Base-by-base conservation (phyloP, 2,797 vertebrate genomes). In the Tadarida brasiliensis region DNA sequence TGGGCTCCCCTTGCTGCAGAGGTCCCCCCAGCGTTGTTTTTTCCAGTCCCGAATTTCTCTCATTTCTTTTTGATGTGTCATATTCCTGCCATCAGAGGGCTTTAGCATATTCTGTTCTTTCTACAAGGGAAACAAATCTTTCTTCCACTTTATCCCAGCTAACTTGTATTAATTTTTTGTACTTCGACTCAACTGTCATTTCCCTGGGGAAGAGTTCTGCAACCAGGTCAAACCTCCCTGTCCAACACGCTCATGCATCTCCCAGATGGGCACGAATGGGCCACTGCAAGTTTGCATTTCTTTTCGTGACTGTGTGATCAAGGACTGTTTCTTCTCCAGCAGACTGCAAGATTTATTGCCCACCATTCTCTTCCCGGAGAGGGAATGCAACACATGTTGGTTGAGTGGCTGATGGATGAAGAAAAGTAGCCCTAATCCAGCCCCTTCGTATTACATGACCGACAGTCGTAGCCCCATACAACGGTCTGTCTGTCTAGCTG, bases 111-210 rank as follows among this genome's bases (percentile, higher is more conserved):
- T 88, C n/a, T 61, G 51, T 93, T 87, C 22, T 93, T 70, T 84
- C 57, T 30, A 44, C 14, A 83, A 24, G 59, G 54, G n/a, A 68
- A 90, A 77, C 30, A 20, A 11, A 30, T 24, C 24, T 81, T 65
- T 61, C 51, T 93, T 85, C n/a, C 44, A 56, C 49, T 77, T 57
- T 51, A 76, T 59, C 22, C 67, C 88, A 20, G 44, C 26, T 87
- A 93, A 77, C 68, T 73, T 87, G 57, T 68, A 61, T 70, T 94
- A 35, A 39, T 49, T 73, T 90, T 93, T 93, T 30, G 81, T 15
- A 76, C 20, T 35, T 86, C 19, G 24, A 44, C 28, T 81, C 73
- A 82, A 44, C 28, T 89, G 57, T 93, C 88, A 49, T 85, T 82
- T 93, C 28, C 44, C 49, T 39, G 28, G 22, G 26, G 78, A 70